Conservation (phyloP, 2,888 invertebrate species). For the Tigriopus californicus region DNA sequence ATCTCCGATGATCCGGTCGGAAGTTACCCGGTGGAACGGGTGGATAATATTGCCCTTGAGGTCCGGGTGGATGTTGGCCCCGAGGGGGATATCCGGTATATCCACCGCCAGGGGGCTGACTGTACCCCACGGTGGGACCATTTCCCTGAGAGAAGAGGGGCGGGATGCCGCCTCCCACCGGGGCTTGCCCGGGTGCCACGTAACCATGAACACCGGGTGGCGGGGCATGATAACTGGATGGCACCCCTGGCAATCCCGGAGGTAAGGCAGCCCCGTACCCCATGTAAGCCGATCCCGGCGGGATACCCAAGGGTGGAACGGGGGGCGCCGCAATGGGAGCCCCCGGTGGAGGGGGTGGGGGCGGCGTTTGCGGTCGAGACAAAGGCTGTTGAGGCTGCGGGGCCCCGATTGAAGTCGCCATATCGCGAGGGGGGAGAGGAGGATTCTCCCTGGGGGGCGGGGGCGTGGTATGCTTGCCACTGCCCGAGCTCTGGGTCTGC, state of each 20-base stretch:
- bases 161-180: not conserved
- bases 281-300: not conserved
- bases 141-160: not conserved
- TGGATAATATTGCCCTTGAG: not conserved
- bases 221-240: not conserved
- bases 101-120: no score
- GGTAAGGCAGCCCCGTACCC: not conserved
- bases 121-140: no score
- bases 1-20: no score
- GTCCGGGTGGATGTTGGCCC: not conserved
- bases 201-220: no score
- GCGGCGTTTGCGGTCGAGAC: not conserved
- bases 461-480: not conserved
- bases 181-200: not conserved
- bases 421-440: conserved; percentile 7
- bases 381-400: conserved; percentile 2
- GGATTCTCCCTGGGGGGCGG: not conserved
- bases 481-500: not conserved
- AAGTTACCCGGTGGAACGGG: no score
- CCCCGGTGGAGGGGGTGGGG: not conserved
- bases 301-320: not conserved
- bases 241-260: not conserved
- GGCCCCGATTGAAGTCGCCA: not conserved
- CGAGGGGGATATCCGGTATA: not conserved
- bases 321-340: not conserved